Evolutionary conservation across 2,113 vertebrate species (phyloP).

Genomic region (Tonatia bakeri): DNA sequence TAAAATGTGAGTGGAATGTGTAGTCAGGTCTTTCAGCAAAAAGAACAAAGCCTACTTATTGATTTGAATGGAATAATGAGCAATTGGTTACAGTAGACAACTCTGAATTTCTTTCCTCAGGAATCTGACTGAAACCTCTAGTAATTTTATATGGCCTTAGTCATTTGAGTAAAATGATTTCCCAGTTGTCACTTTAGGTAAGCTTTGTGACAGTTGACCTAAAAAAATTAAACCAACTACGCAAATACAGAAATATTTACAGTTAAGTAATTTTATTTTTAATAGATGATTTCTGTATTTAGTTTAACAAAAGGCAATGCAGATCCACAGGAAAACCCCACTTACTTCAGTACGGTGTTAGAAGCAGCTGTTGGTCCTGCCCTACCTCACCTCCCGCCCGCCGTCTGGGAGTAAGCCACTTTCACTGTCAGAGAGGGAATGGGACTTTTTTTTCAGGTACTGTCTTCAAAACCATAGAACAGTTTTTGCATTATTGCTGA

Average conservation of each 20-base stretch:
- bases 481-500: not conserved
- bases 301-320: not conserved
- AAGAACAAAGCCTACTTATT: slow-evolving; percentile 35
- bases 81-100: not conserved
- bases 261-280: not conserved
- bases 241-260: not conserved
- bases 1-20: slow-evolving; percentile 47
- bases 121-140: not conserved
- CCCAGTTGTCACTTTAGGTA: not conserved
- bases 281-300: not conserved
- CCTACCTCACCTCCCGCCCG: accelerated
- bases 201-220: not conserved
- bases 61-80: slow-evolving; percentile 45
- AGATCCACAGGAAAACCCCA: not conserved
- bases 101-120: slow-evolving; percentile 2
- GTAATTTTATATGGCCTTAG: not conserved
- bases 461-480: not conserved
- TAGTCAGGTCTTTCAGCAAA: slow-evolving; percentile 42
- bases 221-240: not conserved
- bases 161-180: not conserved
- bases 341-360: not conserved
- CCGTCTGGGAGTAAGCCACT: not conserved
- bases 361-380: too few species aligned
- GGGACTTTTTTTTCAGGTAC: not conserved
- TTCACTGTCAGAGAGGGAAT: not conserved